Percentiles rank a stretch among this genome's conserved stretches.
These are phyloP conservation scores for Peromyscus polionotus DNA, from an alignment of 2,113 vertebrate species.

Conservation along the genomic window DNA sequence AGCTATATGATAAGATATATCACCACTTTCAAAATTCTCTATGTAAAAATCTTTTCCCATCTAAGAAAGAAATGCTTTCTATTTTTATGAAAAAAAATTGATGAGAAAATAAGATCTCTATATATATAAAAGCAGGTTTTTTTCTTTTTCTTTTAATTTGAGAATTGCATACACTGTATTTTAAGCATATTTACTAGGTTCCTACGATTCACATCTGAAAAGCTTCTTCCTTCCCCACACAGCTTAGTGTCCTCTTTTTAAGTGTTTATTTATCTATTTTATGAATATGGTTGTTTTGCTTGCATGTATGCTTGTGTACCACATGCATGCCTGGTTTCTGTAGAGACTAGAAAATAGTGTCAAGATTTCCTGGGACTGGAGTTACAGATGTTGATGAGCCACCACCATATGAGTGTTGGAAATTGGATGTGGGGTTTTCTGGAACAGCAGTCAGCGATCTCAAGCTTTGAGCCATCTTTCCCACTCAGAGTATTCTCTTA, in stretches of 20 bases:
- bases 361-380: background rate
- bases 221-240: background rate
- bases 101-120: background rate
- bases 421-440: background rate
- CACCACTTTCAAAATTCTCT: background rate
- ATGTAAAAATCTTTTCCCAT: background rate
- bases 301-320: background rate
- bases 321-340: no score
- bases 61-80: constrained; percentile 15
- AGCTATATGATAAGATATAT: background rate
- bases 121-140: background rate
- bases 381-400: background rate
- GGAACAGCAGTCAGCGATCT: background rate
- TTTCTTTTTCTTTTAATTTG: background rate
- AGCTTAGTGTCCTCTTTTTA: background rate
- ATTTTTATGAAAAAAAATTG: background rate
- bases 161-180: background rate
- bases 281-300: background rate
- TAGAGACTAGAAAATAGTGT: background rate
- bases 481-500: background rate
- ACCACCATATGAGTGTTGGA: background rate
- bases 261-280: background rate
- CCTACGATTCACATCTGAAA: background rate
- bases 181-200: background rate
- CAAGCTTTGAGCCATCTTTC: background rate